Base-by-base conservation (phyloP, 2,888 invertebrate species). In the Physocephala rufipes region DNA sequence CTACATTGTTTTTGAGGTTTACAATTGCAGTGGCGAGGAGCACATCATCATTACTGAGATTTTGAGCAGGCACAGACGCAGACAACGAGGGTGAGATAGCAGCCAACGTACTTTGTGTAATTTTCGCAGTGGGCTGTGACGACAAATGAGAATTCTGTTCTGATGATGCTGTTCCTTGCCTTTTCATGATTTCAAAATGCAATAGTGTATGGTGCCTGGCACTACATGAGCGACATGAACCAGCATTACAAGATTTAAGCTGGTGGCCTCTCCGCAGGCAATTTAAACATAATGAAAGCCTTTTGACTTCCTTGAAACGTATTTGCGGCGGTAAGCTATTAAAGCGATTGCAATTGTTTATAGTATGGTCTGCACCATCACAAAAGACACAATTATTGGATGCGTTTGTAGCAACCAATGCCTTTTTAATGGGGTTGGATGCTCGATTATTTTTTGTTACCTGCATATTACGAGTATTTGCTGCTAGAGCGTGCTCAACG, bases 401-500 rank as follows among this genome's bases (percentile, higher is more conserved):
- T 21, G 30, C 16, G 58, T 63, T 71, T 59, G 68, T 65, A 2
- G 71, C 66, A 19, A 64, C 67, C n/a, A 70, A 55, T 51, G 62
- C 68, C 53, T 61, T 73, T n/a, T 19, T 43, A 21, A 63, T 49
- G 28, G 63, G 59, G 61, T 2, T 45, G 45, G 43, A 28, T 55
- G 66, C 36, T 55, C 24, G 24, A 24, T 16, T n/a, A 55, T 71
- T 73, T 58, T 49, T 55, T 51, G 67, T 65, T 73, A 73, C 73
- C 69, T 73, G 71, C 51, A 71, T 68, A 36, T 51, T 71, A 53
- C 72, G 67, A 67, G 71, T 30, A 28, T 64, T 59, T 2, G 58
- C 64, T 66, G 64, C 26, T 49, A 74, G 21, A 68, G 61, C 67
- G n/a, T n/a, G 19, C 19, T 75, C 68, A 19, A 72, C 45, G 21